Percentiles rank a stretch among this genome's conserved stretches.
Conservation (phyloP, 2,888 invertebrate species). For the Eucera pruinosa region DNA sequence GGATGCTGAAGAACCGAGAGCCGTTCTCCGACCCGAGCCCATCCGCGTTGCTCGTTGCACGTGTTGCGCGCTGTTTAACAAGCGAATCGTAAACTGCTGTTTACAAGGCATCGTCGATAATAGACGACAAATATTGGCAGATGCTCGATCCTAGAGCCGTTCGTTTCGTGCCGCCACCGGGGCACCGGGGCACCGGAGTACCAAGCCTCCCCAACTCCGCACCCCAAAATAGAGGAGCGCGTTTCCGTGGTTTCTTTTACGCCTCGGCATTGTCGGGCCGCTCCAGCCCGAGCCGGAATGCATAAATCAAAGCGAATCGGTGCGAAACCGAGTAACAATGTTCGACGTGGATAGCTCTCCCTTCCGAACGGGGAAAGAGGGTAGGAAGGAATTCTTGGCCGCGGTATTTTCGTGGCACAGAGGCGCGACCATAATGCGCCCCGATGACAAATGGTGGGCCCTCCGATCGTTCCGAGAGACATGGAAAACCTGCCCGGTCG, state of each 20-base stretch:
- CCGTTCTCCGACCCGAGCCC: not conserved
- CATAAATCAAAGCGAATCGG: slow-evolving; percentile 81
- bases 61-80: slow-evolving; percentile 67
- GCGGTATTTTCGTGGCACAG: slow-evolving; percentile 73
- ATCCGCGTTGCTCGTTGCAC: slow-evolving; percentile 40
- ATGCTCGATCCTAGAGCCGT: slow-evolving; percentile 76
- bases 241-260: slow-evolving; percentile 72
- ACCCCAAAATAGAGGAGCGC: slow-evolving; percentile 74
- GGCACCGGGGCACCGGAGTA: slow-evolving; percentile 25
- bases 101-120: slow-evolving; percentile 80
- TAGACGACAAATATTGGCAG: slow-evolving; percentile 84
- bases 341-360: slow-evolving; percentile 61
- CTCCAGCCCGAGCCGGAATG: slow-evolving; percentile 72
- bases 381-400: slow-evolving; percentile 57
- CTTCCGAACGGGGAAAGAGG: slow-evolving; percentile 22
- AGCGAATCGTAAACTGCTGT: slow-evolving; percentile 78
- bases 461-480: slow-evolving; percentile 37
- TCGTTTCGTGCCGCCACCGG: slow-evolving; percentile 53
- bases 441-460: slow-evolving; percentile 82
- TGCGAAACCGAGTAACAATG: slow-evolving; percentile 79
- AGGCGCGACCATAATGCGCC: slow-evolving; percentile 83
- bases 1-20: slow-evolving; percentile 25
- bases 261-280: slow-evolving; percentile 71
- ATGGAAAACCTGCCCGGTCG: slow-evolving; percentile 69
- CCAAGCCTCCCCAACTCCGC: slow-evolving; percentile 49